A percentile compares a stretch with the other conserved stretches of the same genome.
These are phyloP conservation scores for Clarias platycephalus DNA, from an alignment of 2,797 vertebrate species.

Conservation along the genomic window DNA sequence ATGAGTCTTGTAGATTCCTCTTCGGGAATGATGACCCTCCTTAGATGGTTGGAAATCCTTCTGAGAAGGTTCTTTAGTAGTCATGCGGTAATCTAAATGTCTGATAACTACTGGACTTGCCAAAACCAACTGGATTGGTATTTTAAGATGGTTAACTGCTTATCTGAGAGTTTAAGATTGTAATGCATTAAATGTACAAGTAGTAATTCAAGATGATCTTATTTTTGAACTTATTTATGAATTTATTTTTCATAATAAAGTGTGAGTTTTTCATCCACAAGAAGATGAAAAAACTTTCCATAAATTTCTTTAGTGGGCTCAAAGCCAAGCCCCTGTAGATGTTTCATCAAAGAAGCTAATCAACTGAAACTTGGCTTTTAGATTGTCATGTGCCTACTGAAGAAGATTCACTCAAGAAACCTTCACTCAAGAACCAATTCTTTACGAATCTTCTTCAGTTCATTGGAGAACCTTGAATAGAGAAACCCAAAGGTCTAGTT, in stretches of 20 bases:
- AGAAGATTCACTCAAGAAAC: background rate
- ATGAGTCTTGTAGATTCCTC: background rate
- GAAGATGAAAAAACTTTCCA: background rate
- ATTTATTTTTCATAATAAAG: too few relatives aligned
- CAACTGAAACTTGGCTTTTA: background rate
- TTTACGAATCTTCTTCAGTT: background rate
- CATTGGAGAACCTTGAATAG: background rate
- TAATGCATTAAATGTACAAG: background rate
- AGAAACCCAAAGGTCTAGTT: background rate
- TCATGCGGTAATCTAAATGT: background rate
- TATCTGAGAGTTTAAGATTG: background rate
- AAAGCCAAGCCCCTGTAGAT: background rate
- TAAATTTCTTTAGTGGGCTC: background rate
- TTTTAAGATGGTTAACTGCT: background rate
- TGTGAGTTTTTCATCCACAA: background rate
- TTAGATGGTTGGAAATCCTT: background rate
- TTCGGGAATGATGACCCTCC: background rate
- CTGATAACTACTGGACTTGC: background rate
- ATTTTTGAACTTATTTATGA: background rate
- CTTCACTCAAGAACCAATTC: background rate
- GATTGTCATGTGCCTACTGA: background rate
- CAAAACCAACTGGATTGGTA: background rate
- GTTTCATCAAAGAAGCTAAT: background rate
- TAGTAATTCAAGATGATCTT: background rate
- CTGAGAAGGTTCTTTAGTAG: background rate